Evolutionary conservation across 2,888 invertebrate species (phyloP), one percentile per base, ranked within the genome.

Genomic region (Acronicta aceris): DNA sequence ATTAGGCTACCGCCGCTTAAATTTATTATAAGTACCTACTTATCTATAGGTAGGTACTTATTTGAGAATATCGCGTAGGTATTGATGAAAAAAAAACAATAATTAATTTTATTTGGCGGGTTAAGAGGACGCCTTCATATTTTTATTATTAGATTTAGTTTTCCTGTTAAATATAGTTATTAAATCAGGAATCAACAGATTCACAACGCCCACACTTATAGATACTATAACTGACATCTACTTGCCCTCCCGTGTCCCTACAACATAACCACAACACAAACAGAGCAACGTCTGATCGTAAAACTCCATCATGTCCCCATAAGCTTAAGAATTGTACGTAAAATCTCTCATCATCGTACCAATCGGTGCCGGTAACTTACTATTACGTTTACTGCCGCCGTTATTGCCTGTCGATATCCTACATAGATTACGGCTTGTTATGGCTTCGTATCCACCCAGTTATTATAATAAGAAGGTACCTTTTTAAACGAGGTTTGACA

Each of bases 381-480:
- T 52, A 25, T 57, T 30, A 41, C 21, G 21, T 42, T 27, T 70
- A 58, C 52, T 62, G 36, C 38, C 43, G 3, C 10, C 56, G 15
- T 57, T 51, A 70, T 41, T 16, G 33, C 51, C 42, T 59, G 45
- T 15, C 55, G 53, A 63, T 70, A 74, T 54, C 54, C 63, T 63
- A 30, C 62, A 42, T 47, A 70, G 57, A 70, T 70, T 57, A 57
- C 17, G 25, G 33, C 43, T 48, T 45, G 53, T 69, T 70, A 69
- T 51, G 40, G 62, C 43, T 42, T 17, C 40, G 59, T 61, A 33
- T 57, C 46, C 49, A 41, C n/a, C 12, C 15, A 10, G 17, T 47
- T 43, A 5, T 41, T 36, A 56, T 45, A 9, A 9, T 30, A 30
- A 10, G 30, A 1, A 30, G 30, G 10, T 12, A 33, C 3, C 4